A percentile compares a stretch with the other conserved stretches of the same genome.
Evolutionary conservation across 1,140 invertebrate species (phyloP).

Genomic region (Psilanteris sp.): DNA sequence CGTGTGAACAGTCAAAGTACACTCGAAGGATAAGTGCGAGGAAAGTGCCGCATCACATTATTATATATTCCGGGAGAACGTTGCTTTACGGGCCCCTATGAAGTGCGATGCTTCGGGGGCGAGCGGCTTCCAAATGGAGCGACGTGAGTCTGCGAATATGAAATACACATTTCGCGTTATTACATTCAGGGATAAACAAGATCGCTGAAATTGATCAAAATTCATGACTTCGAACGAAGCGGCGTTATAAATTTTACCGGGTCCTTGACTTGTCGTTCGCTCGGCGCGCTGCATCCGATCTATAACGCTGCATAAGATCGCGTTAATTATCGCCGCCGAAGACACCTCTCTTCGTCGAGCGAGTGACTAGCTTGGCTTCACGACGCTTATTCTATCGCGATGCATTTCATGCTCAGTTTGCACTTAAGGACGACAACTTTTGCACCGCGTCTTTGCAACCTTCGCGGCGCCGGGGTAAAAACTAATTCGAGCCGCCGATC

Average conservation of each 20-base stretch:
- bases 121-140: background rate
- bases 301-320: slow-evolving; percentile 36
- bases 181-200: slow-evolving; percentile 7
- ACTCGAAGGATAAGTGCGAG: slow-evolving; percentile 17
- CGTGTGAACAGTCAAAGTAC: slow-evolving; percentile 28
- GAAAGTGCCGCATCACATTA: slow-evolving; percentile 34
- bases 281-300: slow-evolving; percentile 13
- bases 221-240: slow-evolving; percentile 32
- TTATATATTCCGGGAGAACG: slow-evolving; percentile 9
- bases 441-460: slow-evolving; percentile 48
- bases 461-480: slow-evolving; percentile 44
- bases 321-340: slow-evolving; percentile 44
- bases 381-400: slow-evolving; percentile 24
- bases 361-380: slow-evolving; percentile 9
- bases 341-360: slow-evolving; percentile 46
- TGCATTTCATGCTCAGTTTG: slow-evolving; percentile 47
- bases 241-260: slow-evolving; percentile 40
- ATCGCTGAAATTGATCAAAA: slow-evolving; percentile 42
- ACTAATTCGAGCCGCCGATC: slow-evolving; percentile 4
- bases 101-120: too few relatives aligned
- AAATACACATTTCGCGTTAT: slow-evolving; percentile 34
- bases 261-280: slow-evolving; percentile 59
- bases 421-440: slow-evolving; percentile 64
- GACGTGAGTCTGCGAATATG: slow-evolving; percentile 20
- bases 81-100: background rate